Evolutionary conservation across 2,797 vertebrate species (phyloP).

Genomic region (Enteromius thamalakanensis): DNA sequence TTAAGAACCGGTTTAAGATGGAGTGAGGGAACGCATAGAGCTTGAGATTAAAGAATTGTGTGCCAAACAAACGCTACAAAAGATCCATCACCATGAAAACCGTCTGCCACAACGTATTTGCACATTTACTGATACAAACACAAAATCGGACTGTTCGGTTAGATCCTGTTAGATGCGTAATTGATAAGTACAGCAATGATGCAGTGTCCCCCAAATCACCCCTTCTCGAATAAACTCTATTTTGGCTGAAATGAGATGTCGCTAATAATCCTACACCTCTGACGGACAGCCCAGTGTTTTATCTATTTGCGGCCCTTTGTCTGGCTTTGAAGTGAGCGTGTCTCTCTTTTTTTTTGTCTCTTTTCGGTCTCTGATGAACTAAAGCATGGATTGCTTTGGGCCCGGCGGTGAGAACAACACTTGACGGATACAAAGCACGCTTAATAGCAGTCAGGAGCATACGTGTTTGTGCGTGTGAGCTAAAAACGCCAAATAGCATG

Average conservation of each 20-base stretch:
- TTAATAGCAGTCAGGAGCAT: conserved; percentile 75
- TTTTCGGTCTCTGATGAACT: conserved; percentile 49
- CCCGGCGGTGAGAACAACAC: conserved; percentile 76
- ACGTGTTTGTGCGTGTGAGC: conserved; percentile 57
- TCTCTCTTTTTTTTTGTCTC: conserved; percentile 33
- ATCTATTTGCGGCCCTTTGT: conserved; percentile 64
- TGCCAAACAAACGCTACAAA: conserved; percentile 26
- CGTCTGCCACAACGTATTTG: conserved; percentile 4
- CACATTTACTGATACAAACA: conserved; percentile 30
- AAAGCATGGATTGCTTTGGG: conserved; percentile 68
- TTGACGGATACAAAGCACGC: conserved; percentile 82
- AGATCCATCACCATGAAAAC: conserved; percentile 24
- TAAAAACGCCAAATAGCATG: neutral
- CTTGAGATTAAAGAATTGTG: conserved; percentile 11
- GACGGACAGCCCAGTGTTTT: conserved; percentile 58
- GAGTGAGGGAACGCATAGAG: conserved; percentile 26
- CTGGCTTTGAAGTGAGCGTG: conserved; percentile 59
- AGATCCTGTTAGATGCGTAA: conserved; percentile 6
- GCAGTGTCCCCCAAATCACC: conserved; percentile 42
- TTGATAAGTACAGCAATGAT: conserved; percentile 49
- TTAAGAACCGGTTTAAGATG: conserved; percentile 22
- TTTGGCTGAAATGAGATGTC: conserved; percentile 50
- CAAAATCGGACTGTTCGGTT: neutral
- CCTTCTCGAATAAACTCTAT: conserved; percentile 47
- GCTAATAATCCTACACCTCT: conserved; percentile 57